Base-by-base conservation (phyloP, 2,797 vertebrate species). In the Cryptoblepharus egeriae region DNA sequence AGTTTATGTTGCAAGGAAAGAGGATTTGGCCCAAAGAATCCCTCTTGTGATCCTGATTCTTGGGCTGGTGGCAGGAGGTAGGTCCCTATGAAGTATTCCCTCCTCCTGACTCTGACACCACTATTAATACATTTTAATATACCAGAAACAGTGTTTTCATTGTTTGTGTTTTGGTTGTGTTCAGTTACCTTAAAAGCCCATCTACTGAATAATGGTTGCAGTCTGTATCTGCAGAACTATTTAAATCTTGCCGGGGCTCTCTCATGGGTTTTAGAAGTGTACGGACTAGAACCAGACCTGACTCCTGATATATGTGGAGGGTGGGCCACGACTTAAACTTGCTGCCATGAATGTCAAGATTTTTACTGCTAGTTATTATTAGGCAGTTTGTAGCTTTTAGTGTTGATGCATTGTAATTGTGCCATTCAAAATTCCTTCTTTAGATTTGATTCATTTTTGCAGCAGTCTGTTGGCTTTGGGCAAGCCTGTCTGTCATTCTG, bases 391-490 rank as follows among this genome's bases (percentile, higher is more conserved):
- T 63, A 63, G 39, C 64, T 32, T 63, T 75, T 22, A 68, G 52
- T 39, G 49, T 55, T 75, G 58, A n/a, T 61, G 26, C 10, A 12
- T n/a, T 18, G 55, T 67, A 77, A 49, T 28, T 42, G 24, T 69
- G 57, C 30, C 22, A 75, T 69, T 74, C 70, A 75, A 35, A 68
- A 35, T 82, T 20, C 30, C 65, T 74, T 74, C 26, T 26, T 69
- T n/a, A n/a, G n/a, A n/a, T 75, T 84, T 79, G 49, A 37, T 68
- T 79, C 79, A 24, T 71, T 22, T 55, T 55, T 15, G 6, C 20
- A 52, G 20, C 28, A 20, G 57, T 28, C 64, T 78, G 26, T 75
- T 70, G 57, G 55, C 55, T 39, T 70, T 20, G 39, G 72, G 77
- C 72, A 75, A 75, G 65, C 20, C 28, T 63, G 42, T 75, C 77